Base-by-base conservation (phyloP, 1,140 invertebrate genomes). In the Nephotettix cincticeps region DNA sequence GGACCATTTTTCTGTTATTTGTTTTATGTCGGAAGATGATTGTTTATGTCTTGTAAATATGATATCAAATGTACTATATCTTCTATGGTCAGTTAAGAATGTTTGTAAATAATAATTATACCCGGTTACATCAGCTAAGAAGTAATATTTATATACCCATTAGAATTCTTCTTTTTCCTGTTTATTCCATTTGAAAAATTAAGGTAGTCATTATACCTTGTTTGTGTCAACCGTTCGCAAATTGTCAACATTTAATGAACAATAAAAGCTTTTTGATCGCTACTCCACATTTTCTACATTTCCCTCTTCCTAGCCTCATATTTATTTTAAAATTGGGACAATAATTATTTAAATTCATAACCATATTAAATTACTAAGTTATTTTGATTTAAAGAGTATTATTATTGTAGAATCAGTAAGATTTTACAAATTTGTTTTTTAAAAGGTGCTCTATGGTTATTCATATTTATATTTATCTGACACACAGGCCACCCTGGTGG, bases 71-170 rank as follows among this genome's bases (percentile, higher is more conserved):
- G 56, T 61, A 61, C 23, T 61, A 61, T 61, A 61, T 28, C 13
- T 61, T 25, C 23, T 13, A 21, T 28, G 9, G 13, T 27, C 21
- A 21, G 13, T 14, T 61, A 9, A 61, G 2, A 61, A 21, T 14
- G 27, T 27, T 11, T 61, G 56, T 61, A 61, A 61, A 61, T 61
- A 61, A 11, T 17, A 6, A 61, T 61, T 61, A 61, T 27, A 61
- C 23, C 56, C 25, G 4, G 23, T 14, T 61, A 21, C 13, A 21
- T 28, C 21, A 27, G 27, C 56, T 51, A 51, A 51, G 3, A 51
- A 61, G 56, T 61, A 61, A 61, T 61, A 61, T 61, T 61, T 61
- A 61, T 61, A 61, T 61, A 61, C 56, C 47, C 21, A 36, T 61
- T 61, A 61, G 56, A 28, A 27, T 14, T 27, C 21, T 61, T 61